Conservation (phyloP, 2,797 vertebrate genomes). For the Galagoides demidoff region DNA sequence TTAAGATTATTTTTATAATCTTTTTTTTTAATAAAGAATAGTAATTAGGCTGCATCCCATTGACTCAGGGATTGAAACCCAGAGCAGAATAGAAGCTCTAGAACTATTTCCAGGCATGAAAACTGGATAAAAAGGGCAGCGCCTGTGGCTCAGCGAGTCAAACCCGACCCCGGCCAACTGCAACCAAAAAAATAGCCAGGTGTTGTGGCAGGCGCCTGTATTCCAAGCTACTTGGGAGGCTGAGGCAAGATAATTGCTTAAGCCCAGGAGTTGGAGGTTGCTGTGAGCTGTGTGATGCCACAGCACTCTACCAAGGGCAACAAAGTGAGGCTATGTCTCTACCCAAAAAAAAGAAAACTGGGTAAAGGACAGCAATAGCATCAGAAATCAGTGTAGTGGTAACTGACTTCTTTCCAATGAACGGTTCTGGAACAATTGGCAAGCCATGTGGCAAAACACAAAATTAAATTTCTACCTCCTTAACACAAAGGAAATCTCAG, state of each 20-base stretch:
- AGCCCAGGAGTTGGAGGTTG: too few species aligned
- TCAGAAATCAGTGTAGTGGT: neutral
- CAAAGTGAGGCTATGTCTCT: too few species aligned
- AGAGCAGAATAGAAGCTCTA: neutral
- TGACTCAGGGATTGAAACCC: neutral
- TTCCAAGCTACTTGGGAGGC: too few species aligned
- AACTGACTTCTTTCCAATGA: neutral
- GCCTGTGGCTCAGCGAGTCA: too few species aligned
- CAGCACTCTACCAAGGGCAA: too few species aligned
- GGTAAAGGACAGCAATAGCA: neutral
- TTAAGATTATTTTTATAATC: neutral
- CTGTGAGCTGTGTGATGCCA: too few species aligned
- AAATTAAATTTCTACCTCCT: neutral
- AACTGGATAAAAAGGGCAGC: neutral
- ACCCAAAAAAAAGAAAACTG: neutral
- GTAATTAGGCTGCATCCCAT: neutral
- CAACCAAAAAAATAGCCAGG: too few species aligned
- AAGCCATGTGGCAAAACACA: neutral
- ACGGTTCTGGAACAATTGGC: neutral
- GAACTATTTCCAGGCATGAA: neutral
- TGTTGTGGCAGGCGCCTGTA: too few species aligned
- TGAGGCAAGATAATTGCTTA: too few species aligned
- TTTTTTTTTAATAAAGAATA: neutral
- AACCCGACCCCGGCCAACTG: too few species aligned
- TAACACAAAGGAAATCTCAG: neutral